Evolutionary conservation across 2,888 invertebrate species (phyloP), one percentile per base, ranked within the genome.

Genomic region (Julus scanicus): DNA sequence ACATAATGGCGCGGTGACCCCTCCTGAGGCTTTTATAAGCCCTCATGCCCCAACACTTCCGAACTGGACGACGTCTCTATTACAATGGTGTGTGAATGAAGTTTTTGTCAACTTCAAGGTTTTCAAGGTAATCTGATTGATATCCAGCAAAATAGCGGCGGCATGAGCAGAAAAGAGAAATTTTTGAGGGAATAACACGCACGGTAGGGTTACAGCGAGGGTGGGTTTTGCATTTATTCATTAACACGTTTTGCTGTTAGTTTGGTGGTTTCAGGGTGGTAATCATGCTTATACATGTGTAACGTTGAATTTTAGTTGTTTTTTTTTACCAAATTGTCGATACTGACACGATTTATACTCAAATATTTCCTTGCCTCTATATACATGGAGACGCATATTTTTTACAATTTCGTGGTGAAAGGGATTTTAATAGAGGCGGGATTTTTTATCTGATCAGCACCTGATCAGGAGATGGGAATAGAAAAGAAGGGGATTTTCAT

Each of bases 41-140:
- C 37, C 80, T 1, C 80, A 80, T 80, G 80, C 80, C 80, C 80
- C 37, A 80, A 80, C 80, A 80, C 80, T 80, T 37, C 80, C 13
- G 80, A 80, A 80, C 80, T 29, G 80, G 80, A 80, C 80, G 80
- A 80, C 80, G 80, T 80, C 80, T 80, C 80, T 80, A 80, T 80
- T 80, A 80, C 80, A 80, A 80, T 80, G 29, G 9, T 29, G 63
- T 63, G n/a, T 63, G n/a, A 63, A 63, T 63, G 80, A 80, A 80
- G 80, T 80, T 80, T 80, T 80, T 80, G 80, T 80, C 80, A 80
- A 80, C 29, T 80, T 80, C 80, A 80, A 80, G 80, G 37, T 80
- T 80, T 80, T 80, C 80, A 37, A 80, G 37, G 80, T 80, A 80
- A 80, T 80, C 80, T 80, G 80, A 80, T 80, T 80, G 80, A 80